These are phyloP conservation scores for Myrmophylax atrothorax DNA, from an alignment of 2,113 vertebrate species.

Conservation along the genomic window DNA sequence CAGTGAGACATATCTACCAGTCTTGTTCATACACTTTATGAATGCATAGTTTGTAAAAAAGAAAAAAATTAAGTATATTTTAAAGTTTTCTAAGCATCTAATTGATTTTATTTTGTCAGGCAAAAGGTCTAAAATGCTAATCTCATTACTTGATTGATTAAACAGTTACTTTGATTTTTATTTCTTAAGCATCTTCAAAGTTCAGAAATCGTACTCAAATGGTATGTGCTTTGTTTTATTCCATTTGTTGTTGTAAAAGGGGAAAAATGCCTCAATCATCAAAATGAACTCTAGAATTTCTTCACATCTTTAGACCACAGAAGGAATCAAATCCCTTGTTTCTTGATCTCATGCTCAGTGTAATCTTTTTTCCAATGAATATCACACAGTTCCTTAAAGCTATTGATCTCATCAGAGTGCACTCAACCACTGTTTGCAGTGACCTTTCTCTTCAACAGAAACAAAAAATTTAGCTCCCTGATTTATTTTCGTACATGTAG, in stretches of 20 bases:
- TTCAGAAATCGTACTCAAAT: not conserved
- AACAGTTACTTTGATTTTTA: constrained; percentile 29
- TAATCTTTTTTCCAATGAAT: not conserved
- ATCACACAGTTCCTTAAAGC: not conserved
- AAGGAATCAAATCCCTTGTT: not conserved
- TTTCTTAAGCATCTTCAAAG: not conserved
- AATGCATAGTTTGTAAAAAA: not conserved
- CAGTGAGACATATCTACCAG: not conserved
- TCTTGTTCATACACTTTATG: not conserved
- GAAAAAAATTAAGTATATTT: not conserved
- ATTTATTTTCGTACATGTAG: not conserved
- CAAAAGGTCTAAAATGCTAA: not conserved
- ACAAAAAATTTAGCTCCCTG: not conserved
- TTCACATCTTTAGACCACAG: not conserved
- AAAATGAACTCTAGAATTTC: not conserved
- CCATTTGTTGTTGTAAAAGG: not conserved
- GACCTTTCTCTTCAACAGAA: not conserved
- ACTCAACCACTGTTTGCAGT: not conserved
- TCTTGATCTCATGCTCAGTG: not conserved
- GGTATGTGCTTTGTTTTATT: not conserved
- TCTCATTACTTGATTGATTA: not conserved
- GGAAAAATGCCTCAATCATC: not conserved
- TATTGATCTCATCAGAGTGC: not conserved
- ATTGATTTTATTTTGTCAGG: not conserved
- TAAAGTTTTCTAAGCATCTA: not conserved